Conservation (phyloP, 2,797 vertebrate species). For the Clarias laeviceps region DNA sequence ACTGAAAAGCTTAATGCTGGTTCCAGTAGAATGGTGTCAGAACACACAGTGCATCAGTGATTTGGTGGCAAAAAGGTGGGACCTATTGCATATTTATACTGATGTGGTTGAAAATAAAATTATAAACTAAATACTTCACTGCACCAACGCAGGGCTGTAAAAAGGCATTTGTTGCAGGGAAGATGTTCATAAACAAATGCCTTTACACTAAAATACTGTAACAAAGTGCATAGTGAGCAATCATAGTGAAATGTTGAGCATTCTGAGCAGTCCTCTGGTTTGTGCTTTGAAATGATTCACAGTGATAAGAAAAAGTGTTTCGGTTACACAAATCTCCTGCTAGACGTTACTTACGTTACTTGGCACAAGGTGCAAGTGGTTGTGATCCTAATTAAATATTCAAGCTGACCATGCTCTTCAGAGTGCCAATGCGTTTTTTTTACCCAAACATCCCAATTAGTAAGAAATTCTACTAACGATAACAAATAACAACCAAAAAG, state of each 20-base stretch:
- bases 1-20: too few relatives aligned
- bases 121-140: not conserved
- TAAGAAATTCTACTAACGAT: not conserved
- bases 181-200: not conserved
- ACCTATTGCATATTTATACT: slow-evolving; percentile 9
- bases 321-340: not conserved
- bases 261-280: not conserved
- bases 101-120: not conserved
- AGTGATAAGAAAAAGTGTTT: not conserved
- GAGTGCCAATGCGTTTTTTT: not conserved
- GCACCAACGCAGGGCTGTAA: not conserved
- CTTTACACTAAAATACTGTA: not conserved
- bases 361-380: not conserved
- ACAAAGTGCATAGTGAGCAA: slow-evolving; percentile 14
- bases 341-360: not conserved
- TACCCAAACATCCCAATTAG: not conserved
- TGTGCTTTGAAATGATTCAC: slow-evolving; percentile 6
- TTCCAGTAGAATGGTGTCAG: too few relatives aligned
- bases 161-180: not conserved
- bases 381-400: not conserved
- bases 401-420: not conserved
- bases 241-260: not conserved
- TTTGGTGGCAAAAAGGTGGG: too few relatives aligned
- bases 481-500: not conserved
- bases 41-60: too few relatives aligned